Base-by-base conservation (phyloP, 2,797 vertebrate genomes). In the Catharus ustulatus region DNA sequence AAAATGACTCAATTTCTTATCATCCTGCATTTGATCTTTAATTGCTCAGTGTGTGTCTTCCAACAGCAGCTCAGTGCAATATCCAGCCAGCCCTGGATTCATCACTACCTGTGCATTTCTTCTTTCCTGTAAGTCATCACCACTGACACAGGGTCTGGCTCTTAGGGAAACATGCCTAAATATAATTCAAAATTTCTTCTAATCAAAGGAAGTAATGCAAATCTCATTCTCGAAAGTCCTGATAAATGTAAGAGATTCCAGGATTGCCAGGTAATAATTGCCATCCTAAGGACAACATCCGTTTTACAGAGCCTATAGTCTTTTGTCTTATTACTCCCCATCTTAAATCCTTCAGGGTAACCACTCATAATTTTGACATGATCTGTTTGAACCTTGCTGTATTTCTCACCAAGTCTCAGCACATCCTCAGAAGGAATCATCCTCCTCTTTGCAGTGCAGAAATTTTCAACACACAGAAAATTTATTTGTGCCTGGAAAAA, bases 1-100 rank as follows among this genome's bases (percentile, higher is more conserved):
- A 18, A 67, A 62, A 51, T 1, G 0, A 30, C n/a, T 62, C 52
- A 0, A 1, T 17, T 69, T 68, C 48, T 11, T 26, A 51, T 54
- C 46, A 34, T 3, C 11, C 5, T 40, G 21, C 21, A 26, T 17
- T 26, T 16, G 13, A 55, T 26, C 34, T 58, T 77, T 14, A 75
- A 36, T 9, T 79, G 22, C 20, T 43, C 49, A 42, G 11, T 16
- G 15, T 46, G n/a, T 54, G 51, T 24, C 18, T 73, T 59, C 30
- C 62, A 63, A 18, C 46, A 87, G 16, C 7, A 13, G 14, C 52
- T 63, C 26, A 34, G n/a, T 34, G 11, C 42, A 74, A 15, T 29
- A 45, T 7, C 8, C 15, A 89, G 32, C 22, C 32, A 84, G 40
- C 34, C 40, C 62, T 61, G 6, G 38, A 20, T 3, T 32, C 48